A percentile compares a stretch with the other conserved stretches of the same genome.
phyloP scores from a whole-genome alignment of 2,797 vertebrate species.

The Pangasius mekongensis region DNA sequence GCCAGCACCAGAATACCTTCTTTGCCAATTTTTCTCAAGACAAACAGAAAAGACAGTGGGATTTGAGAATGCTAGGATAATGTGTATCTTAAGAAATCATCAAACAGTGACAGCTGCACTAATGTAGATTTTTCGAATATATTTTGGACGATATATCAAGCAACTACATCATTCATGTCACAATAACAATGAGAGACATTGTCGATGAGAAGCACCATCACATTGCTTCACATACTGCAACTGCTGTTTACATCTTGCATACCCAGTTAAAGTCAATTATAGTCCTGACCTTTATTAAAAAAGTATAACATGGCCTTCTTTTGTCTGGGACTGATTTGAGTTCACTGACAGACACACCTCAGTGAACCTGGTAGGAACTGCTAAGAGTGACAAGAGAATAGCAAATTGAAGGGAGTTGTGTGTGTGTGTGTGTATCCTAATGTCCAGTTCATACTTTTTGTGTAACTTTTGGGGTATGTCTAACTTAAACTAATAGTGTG shows the following conservation, averaged over 20 bases:
- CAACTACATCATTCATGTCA: neutral
- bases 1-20: neutral
- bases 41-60: neutral
- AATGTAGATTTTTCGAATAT: neutral
- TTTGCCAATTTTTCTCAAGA: neutral
- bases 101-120: neutral
- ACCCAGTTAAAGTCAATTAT: too few species aligned
- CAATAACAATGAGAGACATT: neutral
- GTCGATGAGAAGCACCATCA: neutral
- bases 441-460: neutral
- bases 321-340: too few species aligned
- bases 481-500: neutral
- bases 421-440: neutral
- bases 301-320: too few species aligned
- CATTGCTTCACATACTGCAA: too few species aligned
- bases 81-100: neutral
- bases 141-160: neutral
- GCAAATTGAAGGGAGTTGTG: neutral
- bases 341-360: too few species aligned
- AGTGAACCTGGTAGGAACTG: too few species aligned
- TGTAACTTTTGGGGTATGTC: neutral
- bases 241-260: too few species aligned
- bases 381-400: too few species aligned
- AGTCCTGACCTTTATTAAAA: too few species aligned
- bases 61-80: neutral